Conservation (phyloP, 2,888 invertebrate genomes). For the Meloe dianella region DNA sequence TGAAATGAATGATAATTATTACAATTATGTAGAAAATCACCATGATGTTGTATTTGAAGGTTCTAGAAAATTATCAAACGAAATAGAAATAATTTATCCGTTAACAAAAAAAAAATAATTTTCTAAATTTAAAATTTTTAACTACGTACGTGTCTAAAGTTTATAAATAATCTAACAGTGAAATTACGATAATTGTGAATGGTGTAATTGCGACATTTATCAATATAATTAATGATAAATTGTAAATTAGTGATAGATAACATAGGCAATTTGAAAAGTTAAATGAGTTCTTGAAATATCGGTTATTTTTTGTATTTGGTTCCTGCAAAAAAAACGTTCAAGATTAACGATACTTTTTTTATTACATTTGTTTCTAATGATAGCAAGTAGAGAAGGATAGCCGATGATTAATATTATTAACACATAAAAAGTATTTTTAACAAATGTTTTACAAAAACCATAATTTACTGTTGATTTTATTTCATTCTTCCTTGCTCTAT, state of each 20-base stretch:
- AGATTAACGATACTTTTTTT: too few relatives aligned
- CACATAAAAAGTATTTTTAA: background rate
- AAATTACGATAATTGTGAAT: background rate
- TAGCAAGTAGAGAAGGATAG: too few relatives aligned
- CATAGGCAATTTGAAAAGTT: background rate
- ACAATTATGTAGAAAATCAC: background rate
- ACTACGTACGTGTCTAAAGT: too few relatives aligned
- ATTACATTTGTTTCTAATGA: too few relatives aligned
- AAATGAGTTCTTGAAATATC: too few relatives aligned
- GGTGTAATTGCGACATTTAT: background rate
- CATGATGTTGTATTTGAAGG: background rate
- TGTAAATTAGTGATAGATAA: background rate
- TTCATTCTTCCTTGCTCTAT: background rate
- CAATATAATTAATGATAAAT: background rate
- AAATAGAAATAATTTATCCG: too few relatives aligned
- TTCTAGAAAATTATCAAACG: too few relatives aligned
- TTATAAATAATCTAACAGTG: background rate
- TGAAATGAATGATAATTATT: background rate
- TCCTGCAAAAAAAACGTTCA: too few relatives aligned
- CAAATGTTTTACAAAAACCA: background rate
- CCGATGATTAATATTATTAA: background rate
- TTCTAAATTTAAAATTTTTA: too few relatives aligned
- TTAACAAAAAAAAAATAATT: too few relatives aligned
- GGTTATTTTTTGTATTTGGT: too few relatives aligned
- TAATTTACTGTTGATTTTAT: background rate